Base-by-base conservation (phyloP, 2,888 invertebrate species). In the Luperina testacea region DNA sequence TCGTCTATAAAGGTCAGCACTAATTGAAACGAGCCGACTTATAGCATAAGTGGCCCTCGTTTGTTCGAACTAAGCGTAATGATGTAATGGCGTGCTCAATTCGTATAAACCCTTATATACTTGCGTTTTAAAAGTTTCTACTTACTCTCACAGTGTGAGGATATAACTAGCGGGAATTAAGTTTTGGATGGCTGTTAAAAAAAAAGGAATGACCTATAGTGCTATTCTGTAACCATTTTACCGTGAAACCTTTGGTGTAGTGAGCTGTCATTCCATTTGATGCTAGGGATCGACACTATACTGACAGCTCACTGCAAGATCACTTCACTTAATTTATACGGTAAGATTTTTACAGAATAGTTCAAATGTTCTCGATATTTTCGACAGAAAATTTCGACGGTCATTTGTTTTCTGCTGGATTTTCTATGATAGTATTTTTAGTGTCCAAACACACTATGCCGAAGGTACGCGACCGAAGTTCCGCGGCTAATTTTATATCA, bases 11-110 rank as follows among this genome's bases (percentile, higher is more conserved):
- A 74, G 82, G 79, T 76, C 80, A 51, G 59, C 42, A 72, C 75
- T 89, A 89, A 90, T 90, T 88, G 89, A 86, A 87, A 86, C 79
- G 74, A 76, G 77, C 67, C 87, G 72, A 79, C 81, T 78, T 83
- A 77, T 77, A 73, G 81, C 63, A 63, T 82, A 88, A 88, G 70
- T 82, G 83, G 83, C 80, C 81, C 82, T 87, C 83, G 86, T 89
- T 90, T 86, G 86, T 88, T 86, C 76, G 80, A 75, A 84, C 82
- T 77, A 72, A 79, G 45, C 73, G 77, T 92, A 92, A 92, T 90
- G 89, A 89, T 79, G 83, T 85, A 85, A 90, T 92, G 80, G 91
- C 92, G 90, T 91, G 92, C 61, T 78, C 85, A 82, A 86, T 88
- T 78, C 74, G 77, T 83, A 90, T 90, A 88, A 91, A 86, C 87